Base-by-base conservation (phyloP, 2,113 vertebrate species). In the Callorhinus ursinus region DNA sequence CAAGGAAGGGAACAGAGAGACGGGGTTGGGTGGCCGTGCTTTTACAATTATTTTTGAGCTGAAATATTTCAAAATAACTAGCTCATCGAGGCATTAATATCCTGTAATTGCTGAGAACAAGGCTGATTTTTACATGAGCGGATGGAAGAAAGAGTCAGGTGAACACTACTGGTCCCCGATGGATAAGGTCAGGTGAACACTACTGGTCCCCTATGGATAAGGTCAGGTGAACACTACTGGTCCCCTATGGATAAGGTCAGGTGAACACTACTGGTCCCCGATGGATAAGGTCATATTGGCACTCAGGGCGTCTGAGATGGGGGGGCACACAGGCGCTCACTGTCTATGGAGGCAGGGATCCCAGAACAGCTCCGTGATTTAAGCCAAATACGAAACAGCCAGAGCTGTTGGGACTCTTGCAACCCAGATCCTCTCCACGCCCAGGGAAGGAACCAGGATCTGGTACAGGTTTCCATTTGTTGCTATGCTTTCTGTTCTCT, bases 121-220 rank as follows among this genome's bases (percentile, higher is more conserved):
- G 61, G 53, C n/a, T 83, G 12, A 16, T 1, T 42, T 57, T 28
- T 26, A n/a, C 33, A 18, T 28, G 42, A 71, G 33, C n/a, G 15
- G 51, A 26, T 67, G 12, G 21, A 46, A 57, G 53, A 11, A 36
- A 19, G 2, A 31, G 13, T 39, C 1, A 3, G 1, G 49, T 26
- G 5, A 2, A 46, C 28, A 12, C 1, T 1, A 2, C 26, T 4
- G 11, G 26, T 9, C 5, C 0, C 3, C 1, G 5, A 2, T 2
- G 16, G 53, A 16, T 1, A 5, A 42, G 49, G 42, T 36, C n/a
- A n/a, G 36, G 36, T 36, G 36, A 36, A 36, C 28, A 15, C 1
- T 1, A 2, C 26, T 4, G 11, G 26, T 9, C 5, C 0, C 2
- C 1, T 7, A 2, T 2, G 16, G 53, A 16, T 1, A 5, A 42